Evolutionary conservation across 2,888 invertebrate species (phyloP).

Genomic region (Ptilodon capucinus): DNA sequence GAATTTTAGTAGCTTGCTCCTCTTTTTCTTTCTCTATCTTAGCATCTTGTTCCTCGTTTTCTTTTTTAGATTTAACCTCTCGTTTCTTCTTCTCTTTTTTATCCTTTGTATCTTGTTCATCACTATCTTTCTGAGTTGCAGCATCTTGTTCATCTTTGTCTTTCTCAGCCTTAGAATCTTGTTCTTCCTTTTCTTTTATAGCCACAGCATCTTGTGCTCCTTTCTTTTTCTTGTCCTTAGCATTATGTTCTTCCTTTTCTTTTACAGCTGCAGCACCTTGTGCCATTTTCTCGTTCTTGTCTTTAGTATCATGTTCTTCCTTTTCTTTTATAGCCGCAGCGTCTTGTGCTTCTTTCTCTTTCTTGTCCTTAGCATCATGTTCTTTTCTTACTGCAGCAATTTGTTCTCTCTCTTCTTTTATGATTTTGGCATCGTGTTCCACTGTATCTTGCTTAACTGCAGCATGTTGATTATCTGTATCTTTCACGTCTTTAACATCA

Average conservation of each 20-base stretch:
- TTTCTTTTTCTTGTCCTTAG: conserved; percentile 8
- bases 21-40: background rate
- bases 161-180: conserved; percentile 1
- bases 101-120: no score
- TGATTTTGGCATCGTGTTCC: conserved; percentile 2
- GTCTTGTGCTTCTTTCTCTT: conserved; percentile 3
- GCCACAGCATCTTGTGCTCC: background rate
- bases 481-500: conserved; percentile 4
- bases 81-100: conserved; percentile 5
- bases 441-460: background rate
- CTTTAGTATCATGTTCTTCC: background rate
- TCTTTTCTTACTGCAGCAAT: conserved; percentile 1
- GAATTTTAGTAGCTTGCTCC: background rate
- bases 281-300: background rate
- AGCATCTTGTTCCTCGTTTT: background rate
- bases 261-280: background rate
- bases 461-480: background rate
- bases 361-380: background rate
- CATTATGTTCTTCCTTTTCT: background rate
- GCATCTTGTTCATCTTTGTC: no score
- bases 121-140: no score
- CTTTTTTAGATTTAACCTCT: conserved; percentile 5
- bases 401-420: conserved; percentile 14
- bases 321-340: background rate
- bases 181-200: conserved; percentile 6